A percentile compares a stretch with the other conserved stretches of the same genome.
Evolutionary conservation across 1,140 invertebrate species (phyloP).

Genomic region (Palaemon carinicauda): DNA sequence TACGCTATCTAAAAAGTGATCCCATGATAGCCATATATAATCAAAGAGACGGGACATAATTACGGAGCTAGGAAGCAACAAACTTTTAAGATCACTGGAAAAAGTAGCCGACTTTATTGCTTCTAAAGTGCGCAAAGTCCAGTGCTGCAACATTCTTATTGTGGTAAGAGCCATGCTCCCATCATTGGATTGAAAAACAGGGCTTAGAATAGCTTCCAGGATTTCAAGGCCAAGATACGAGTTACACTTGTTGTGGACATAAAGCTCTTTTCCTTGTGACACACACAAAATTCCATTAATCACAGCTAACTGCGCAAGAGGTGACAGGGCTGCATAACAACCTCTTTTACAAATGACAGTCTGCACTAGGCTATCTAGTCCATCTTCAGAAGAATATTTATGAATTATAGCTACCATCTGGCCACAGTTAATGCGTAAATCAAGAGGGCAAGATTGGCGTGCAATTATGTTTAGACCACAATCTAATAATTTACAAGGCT

Average conservation of each 20-base stretch:
- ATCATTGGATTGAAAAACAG: slow-evolving; percentile 20
- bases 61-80: neutral
- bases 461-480: too few relatives aligned
- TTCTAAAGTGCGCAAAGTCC: slow-evolving; percentile 41
- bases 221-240: slow-evolving; percentile 18
- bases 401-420: slow-evolving; percentile 17
- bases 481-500: too few relatives aligned
- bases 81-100: neutral
- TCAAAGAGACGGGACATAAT: slow-evolving; percentile 16
- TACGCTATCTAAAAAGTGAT: slow-evolving; percentile 47
- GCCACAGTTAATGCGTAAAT: slow-evolving; percentile 40
- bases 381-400: neutral
- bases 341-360: neutral
- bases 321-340: slow-evolving; percentile 10
- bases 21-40: slow-evolving; percentile 40
- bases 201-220: slow-evolving; percentile 18
- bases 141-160: slow-evolving; percentile 34
- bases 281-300: slow-evolving; percentile 41
- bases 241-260: neutral
- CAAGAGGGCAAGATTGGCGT: slow-evolving; percentile 23
- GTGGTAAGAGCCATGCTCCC: slow-evolving; percentile 27
- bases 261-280: neutral
- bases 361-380: neutral
- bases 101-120: neutral
- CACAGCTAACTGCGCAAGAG: slow-evolving; percentile 31